These are phyloP conservation scores for Chloroclysta siterata DNA, from an alignment of 2,888 invertebrate genomes.

Conservation along the genomic window DNA sequence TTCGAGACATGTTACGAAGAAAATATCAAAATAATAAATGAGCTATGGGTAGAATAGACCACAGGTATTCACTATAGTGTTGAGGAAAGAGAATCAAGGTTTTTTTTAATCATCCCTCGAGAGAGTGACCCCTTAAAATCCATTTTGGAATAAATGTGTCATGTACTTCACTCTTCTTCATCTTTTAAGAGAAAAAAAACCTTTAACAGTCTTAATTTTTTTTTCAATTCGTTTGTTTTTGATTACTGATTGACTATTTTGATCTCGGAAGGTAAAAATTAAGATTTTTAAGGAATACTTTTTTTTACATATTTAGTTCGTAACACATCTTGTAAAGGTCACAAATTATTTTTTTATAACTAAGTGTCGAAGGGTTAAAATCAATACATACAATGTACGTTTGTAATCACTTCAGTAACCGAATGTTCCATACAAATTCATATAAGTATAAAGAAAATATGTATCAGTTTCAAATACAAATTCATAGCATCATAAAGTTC, in stretches of 20 bases:
- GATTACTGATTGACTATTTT: no score
- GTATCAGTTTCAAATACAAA: no score
- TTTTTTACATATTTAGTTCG: constrained; percentile 14
- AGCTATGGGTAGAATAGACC: not conserved
- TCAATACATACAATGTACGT: constrained; percentile 19
- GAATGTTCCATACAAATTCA: constrained; percentile 20
- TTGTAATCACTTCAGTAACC: constrained; percentile 18
- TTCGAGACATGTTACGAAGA: constrained; percentile 18
- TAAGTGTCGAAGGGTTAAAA: constrained; percentile 30
- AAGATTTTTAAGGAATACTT: not conserved
- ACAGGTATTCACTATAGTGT: not conserved
- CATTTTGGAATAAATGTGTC: no score
- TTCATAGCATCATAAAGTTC: no score
- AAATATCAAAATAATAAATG: constrained; percentile 7
- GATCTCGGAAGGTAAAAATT: not conserved
- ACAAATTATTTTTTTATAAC: constrained; percentile 17
- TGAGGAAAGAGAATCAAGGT: not conserved
- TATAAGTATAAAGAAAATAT: constrained; percentile 2
- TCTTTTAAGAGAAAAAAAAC: no score
- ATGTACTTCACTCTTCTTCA: no score
- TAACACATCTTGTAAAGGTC: constrained; percentile 15
- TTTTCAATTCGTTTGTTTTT: no score
- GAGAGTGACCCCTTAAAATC: no score
- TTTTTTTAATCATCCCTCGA: no score
- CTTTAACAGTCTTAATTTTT: no score